A percentile compares a stretch with the other conserved stretches of the same genome.
These are phyloP conservation scores for Amblyraja radiata DNA, from an alignment of 2,797 vertebrate genomes.

Conservation along the genomic window DNA sequence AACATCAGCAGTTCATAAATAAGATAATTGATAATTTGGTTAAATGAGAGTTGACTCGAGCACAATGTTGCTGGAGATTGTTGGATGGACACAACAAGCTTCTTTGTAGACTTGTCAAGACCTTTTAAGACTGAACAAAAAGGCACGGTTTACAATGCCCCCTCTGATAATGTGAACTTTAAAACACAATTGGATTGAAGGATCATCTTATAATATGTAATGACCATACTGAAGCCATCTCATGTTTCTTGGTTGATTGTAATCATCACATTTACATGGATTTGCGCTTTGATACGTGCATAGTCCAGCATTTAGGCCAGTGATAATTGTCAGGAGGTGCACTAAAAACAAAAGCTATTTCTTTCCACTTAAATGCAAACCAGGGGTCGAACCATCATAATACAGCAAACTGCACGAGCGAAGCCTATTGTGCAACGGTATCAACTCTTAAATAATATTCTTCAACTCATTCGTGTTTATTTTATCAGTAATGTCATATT, in stretches of 20 bases:
- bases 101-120: background rate
- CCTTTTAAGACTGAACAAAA: background rate
- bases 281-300: too few relatives aligned
- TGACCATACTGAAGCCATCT: background rate
- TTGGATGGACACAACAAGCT: too few relatives aligned
- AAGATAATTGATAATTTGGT: background rate
- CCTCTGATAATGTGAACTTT: background rate
- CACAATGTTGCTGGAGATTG: background rate
- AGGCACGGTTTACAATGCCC: too few relatives aligned
- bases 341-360: background rate
- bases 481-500: background rate
- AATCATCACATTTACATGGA: background rate
- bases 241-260: background rate
- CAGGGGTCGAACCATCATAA: background rate
- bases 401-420: background rate
- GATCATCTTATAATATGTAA: background rate
- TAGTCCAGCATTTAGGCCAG: background rate
- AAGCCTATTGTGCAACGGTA: background rate
- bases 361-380: background rate
- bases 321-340: background rate
- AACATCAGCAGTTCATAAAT: background rate
- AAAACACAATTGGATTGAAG: background rate
- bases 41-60: background rate
- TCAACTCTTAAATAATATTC: background rate
- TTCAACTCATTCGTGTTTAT: background rate